Evolutionary conservation across 2,888 invertebrate genomes (phyloP), one percentile per base, ranked within the genome.

Genomic region (Hipparchia sbordonii): DNA sequence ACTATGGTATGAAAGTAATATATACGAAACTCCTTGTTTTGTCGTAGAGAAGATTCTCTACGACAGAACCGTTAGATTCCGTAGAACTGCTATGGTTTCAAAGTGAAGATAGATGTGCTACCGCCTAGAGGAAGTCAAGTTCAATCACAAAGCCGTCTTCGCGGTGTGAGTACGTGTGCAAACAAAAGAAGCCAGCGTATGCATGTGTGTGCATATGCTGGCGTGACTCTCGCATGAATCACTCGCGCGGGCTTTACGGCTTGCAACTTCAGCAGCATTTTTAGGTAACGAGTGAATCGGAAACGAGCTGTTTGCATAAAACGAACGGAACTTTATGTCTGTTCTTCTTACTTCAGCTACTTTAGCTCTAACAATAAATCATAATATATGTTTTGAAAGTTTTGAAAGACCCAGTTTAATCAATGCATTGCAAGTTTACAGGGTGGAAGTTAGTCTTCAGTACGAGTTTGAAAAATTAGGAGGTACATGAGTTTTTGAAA

Each of bases 241-340:
- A 65, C 33, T 62, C 62, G 51, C 54, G 52, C 5, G 12, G 56
- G n/a, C 39, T 54, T 54, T 66, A 52, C 39, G 54, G 39, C 45
- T 9, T 46, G 12, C 3, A 45, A 54, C 39, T 66, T 54, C 45
- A 39, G 45, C 39, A 13, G 54, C 66, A 66, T 66, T 66, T 52
- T 63, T 54, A 69, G 12, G 72, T 74, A 74, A 74, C 70, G 72
- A 74, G 70, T 69, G 66, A 69, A 51, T 54, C 72, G 74, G 74
- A 74, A 74, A 72, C 69, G 72, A 72, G 66, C 65, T 63, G 67
- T 63, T 59, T 70, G 67, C 54, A 54, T 39, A 52, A 51, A 57
- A 51, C 33, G 51, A 51, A n/a, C 57, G 39, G 8, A 45, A 13
- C 10, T 46, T 62, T 62, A 62, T 62, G 9, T 62, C 62, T 62